These are phyloP conservation scores for Pempheris klunzingeri DNA, from an alignment of 2,797 vertebrate species.

Conservation along the genomic window DNA sequence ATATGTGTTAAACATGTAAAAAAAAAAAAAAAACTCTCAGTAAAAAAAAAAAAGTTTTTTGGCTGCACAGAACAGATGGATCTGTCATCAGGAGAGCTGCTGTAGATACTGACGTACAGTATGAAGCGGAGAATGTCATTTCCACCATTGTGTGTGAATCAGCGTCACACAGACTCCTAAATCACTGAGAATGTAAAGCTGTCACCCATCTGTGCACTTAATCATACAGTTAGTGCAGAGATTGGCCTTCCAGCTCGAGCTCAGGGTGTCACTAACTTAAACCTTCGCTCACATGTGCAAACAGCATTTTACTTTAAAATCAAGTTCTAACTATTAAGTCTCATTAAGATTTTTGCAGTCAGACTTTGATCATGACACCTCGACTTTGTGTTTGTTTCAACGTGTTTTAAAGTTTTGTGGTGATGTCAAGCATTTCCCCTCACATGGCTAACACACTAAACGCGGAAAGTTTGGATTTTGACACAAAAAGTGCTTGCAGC, in stretches of 20 bases:
- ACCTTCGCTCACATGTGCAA: slow-evolving; percentile 6
- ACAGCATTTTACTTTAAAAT: background rate
- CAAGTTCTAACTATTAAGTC: background rate
- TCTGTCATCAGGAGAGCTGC: background rate
- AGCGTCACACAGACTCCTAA: slow-evolving; percentile 33
- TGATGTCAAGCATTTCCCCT: background rate
- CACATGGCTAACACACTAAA: background rate
- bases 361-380: background rate
- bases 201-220: slow-evolving; percentile 27
- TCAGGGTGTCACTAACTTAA: background rate
- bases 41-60: slow-evolving; percentile 9
- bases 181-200: slow-evolving; percentile 45
- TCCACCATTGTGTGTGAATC: background rate
- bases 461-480: slow-evolving; percentile 10
- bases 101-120: background rate
- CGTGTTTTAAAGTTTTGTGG: background rate
- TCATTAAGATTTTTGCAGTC: background rate
- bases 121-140: background rate
- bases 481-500: background rate
- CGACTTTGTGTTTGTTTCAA: slow-evolving; percentile 5
- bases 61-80: background rate
- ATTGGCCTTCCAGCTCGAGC: slow-evolving; percentile 14
- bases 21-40: background rate
- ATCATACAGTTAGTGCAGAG: slow-evolving; percentile 25
- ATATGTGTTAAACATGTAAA: background rate